Conservation (phyloP, 2,113 vertebrate genomes). For the Ciconia stormi region DNA sequence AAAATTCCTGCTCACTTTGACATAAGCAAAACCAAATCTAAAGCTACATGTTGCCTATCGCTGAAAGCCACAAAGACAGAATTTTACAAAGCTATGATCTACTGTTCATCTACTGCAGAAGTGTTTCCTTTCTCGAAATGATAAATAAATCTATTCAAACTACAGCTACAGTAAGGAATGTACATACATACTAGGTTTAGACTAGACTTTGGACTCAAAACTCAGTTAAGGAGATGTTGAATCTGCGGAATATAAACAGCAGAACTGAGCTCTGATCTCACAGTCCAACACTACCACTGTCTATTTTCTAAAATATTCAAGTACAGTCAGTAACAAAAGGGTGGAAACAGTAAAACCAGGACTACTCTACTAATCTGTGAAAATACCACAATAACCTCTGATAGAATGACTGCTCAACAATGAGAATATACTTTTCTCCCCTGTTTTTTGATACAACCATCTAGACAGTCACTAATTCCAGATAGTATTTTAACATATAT, state of each 20-base stretch:
- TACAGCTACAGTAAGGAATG: background rate
- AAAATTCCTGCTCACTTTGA: background rate
- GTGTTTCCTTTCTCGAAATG: background rate
- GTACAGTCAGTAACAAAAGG: background rate
- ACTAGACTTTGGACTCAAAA: background rate
- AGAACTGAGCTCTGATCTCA: background rate
- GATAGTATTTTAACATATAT: background rate
- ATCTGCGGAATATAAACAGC: background rate
- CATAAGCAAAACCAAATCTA: background rate
- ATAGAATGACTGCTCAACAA: background rate
- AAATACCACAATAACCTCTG: background rate
- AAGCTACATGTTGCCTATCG: background rate
- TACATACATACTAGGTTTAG: background rate
- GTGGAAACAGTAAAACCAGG: background rate
- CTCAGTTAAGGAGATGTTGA: background rate
- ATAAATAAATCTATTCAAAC: background rate
- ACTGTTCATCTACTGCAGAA: background rate
- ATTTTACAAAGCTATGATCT: background rate
- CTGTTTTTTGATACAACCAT: background rate
- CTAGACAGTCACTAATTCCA: background rate
- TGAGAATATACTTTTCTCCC: background rate
- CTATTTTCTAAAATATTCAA: background rate
- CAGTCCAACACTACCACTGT: background rate
- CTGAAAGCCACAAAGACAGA: background rate
- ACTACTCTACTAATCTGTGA: background rate